These are phyloP conservation scores for Platichthys stellatus DNA, from an alignment of 2,113 vertebrate genomes.

Conservation along the genomic window DNA sequence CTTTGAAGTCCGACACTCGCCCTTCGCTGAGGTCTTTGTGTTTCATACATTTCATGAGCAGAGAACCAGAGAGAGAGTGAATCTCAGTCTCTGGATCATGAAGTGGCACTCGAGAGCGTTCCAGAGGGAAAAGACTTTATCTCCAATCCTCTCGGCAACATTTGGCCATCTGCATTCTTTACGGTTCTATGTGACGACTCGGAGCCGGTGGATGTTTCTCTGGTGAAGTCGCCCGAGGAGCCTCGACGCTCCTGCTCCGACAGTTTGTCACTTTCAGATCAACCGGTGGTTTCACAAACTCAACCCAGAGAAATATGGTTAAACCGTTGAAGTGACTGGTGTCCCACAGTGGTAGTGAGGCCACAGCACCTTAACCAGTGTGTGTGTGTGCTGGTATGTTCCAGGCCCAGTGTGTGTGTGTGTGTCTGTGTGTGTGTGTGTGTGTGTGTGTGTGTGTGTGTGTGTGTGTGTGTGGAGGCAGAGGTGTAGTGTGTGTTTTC, in stretches of 20 bases:
- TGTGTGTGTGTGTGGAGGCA: conserved; percentile 47
- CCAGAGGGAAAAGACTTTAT: background rate
- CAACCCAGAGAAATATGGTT: background rate
- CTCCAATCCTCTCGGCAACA: background rate
- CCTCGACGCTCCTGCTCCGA: background rate
- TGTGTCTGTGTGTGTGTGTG: conserved; percentile 16
- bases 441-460: conserved; percentile 41
- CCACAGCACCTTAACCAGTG: conserved; percentile 1
- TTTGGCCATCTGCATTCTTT: background rate
- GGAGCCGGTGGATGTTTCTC: conserved; percentile 14
- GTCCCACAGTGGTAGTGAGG: conserved; percentile 1
- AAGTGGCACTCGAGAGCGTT: background rate
- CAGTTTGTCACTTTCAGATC: conserved; percentile 12
- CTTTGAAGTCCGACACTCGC: conserved; percentile 68
- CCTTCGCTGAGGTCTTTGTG: conserved; percentile 13
- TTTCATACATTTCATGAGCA: conserved; percentile 4
- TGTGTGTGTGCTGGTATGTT: conserved; percentile 13
- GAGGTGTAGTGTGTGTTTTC: conserved; percentile 71
- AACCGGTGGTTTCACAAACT: background rate
- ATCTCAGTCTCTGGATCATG: background rate
- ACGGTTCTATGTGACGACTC: conserved; percentile 8
- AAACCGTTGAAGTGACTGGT: conserved; percentile 5
- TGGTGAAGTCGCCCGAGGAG: background rate
- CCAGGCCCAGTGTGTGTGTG: conserved; percentile 34
- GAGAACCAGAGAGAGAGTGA: no score